Evolutionary conservation across 1,140 invertebrate genomes (phyloP), one percentile per base, ranked within the genome.

Genomic region (Chionoecetes opilio): DNA sequence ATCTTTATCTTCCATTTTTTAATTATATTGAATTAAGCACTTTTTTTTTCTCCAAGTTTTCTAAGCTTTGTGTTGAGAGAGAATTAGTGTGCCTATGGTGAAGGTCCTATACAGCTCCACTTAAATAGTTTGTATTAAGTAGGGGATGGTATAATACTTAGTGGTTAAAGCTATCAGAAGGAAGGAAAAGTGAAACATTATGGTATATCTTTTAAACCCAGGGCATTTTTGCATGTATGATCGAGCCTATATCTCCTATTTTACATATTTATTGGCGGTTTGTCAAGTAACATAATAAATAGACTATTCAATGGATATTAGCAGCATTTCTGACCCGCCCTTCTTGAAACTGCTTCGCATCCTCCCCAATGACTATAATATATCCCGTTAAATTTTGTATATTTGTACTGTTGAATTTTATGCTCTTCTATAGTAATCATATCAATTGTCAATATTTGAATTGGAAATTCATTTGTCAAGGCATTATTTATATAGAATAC

Each of bases 401-500:
- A 53, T 41, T 91, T 21, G 46, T 63, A 53, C 32, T 41, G 37
- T 38, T 89, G 38, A 91, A 75, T 35, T 75, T 91, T 31, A 26
- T 75, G 89, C 34, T 75, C 32, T 8, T 53, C n/a, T 88, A 37
- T 88, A 26, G 41, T 41, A 41, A 41, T 29, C 21, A 90, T 31
- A 90, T 29, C 32, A 53, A 21, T 46, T 53, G 41, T 53, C 88
- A 53, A n/a, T 90, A 53, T 53, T 46, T 32, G 21, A 17, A 41
- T 21, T 41, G 29, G 29, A 29, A 21, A 26, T 17, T 3, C 38
- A 63, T 31, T 91, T 91, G 46, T 91, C 29, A 91, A 63, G 89
- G 89, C 89, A 91, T 91, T 91, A 91, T 91, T 90, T 41, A 53
- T 63, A 26, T 91, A 75, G n/a, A 63, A 32, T n/a, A n/a, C n/a